Evolutionary conservation across 2,888 invertebrate species (phyloP).

Genomic region (Cybosia mesomella): DNA sequence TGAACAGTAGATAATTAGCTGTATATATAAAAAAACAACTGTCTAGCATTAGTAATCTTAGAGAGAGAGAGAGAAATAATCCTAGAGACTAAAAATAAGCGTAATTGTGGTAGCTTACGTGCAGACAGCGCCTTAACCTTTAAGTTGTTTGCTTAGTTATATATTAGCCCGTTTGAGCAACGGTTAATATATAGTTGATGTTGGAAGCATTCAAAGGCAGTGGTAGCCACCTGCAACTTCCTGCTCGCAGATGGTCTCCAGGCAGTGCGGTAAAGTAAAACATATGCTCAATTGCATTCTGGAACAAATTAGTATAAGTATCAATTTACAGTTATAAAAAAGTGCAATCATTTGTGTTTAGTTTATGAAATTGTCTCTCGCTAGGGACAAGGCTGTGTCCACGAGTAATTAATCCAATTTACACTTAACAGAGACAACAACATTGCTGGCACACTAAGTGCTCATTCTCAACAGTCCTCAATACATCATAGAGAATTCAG

Average conservation of each 20-base stretch:
- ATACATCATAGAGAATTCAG: background rate
- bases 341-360: background rate
- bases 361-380: constrained; percentile 14
- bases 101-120: no score
- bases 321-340: background rate
- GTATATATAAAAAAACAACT: no score
- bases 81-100: no score
- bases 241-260: no score
- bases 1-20: no score
- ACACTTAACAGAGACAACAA: constrained; percentile 55
- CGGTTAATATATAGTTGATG: background rate
- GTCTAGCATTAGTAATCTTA: no score
- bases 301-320: background rate
- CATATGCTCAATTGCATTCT: background rate
- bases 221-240: background rate
- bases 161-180: background rate
- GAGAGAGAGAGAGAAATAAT: no score
- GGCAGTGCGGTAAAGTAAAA: no score
- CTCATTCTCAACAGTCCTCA: constrained; percentile 36
- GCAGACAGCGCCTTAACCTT: no score
- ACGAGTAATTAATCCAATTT: constrained; percentile 61
- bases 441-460: constrained; percentile 31
- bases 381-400: constrained; percentile 42
- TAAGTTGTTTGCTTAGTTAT: no score
- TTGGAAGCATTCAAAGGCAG: background rate